Conservation (phyloP, 2,113 vertebrate species). For the Ovibos moschatus region DNA sequence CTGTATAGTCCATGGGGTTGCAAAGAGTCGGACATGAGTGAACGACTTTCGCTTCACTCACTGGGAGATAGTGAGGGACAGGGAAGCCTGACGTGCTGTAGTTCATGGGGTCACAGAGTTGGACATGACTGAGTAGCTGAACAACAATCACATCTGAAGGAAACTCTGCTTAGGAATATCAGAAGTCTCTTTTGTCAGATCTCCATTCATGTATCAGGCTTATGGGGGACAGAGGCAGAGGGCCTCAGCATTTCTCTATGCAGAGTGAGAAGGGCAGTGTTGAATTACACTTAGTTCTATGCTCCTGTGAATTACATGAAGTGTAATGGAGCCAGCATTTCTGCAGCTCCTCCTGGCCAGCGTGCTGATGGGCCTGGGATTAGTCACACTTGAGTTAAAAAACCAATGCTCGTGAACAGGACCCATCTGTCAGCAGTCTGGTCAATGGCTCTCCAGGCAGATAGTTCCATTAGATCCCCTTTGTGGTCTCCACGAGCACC, state of each 20-base stretch:
- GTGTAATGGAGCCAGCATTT: not conserved
- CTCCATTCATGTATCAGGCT: not conserved
- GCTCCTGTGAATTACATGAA: not conserved
- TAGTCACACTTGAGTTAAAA: slow-evolving; percentile 6
- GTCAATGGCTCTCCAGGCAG: not conserved
- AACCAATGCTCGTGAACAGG: not conserved
- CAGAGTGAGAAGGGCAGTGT: not conserved
- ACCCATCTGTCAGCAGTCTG: not conserved
- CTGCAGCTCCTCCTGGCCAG: not conserved
- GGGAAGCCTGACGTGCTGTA: not conserved
- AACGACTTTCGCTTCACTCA: rapidly evolving
- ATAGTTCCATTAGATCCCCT: rapidly evolving
- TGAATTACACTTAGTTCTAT: not conserved
- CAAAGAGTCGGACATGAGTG: not conserved
- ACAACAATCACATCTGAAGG: not conserved
- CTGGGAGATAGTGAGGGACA: not conserved
- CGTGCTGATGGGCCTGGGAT: not conserved
- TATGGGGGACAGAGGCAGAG: not conserved
- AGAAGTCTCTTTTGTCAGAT: not conserved
- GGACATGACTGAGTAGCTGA: not conserved
- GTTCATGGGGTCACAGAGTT: not conserved
- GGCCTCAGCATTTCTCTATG: no score
- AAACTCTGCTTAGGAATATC: not conserved
- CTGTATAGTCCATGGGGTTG: not conserved
- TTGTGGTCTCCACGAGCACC: rapidly evolving